Conservation (phyloP, 2,888 invertebrate species). For the Anodontia alba region DNA sequence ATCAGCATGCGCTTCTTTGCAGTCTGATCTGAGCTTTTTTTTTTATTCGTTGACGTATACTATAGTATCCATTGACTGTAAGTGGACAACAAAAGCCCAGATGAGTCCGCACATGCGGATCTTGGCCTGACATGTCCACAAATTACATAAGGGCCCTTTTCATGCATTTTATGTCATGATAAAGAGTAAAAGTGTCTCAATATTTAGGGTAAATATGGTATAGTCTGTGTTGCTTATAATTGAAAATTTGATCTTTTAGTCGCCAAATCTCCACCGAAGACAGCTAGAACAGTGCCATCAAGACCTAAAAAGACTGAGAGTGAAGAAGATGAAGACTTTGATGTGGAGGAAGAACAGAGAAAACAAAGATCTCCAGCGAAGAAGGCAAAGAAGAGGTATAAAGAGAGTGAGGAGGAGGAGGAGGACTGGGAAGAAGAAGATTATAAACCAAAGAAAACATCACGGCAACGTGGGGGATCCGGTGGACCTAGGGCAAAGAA, state of each 20-base stretch:
- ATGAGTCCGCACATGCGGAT: too few species aligned
- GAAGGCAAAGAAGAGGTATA: constrained; percentile 49
- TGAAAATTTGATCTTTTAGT: constrained; percentile 3
- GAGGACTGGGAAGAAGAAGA: constrained; percentile 57
- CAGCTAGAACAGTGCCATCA: constrained; percentile 19
- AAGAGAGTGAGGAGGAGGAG: constrained; percentile 49
- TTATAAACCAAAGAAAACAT: constrained; percentile 34
- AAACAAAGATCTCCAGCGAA: constrained; percentile 8
- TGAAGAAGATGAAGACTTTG: constrained; percentile 64
- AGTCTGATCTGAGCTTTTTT: too few species aligned
- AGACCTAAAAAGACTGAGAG: constrained; percentile 52
- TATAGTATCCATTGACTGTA: too few species aligned
- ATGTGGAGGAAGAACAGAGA: constrained; percentile 47
- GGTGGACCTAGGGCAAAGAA: not conserved
- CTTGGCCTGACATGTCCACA: too few species aligned
- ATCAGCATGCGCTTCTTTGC: too few species aligned
- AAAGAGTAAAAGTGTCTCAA: too few species aligned
- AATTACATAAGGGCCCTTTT: too few species aligned
- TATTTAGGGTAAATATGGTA: too few species aligned
- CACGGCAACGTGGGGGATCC: not conserved
- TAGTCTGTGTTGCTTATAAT: too few species aligned
- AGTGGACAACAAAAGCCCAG: too few species aligned
- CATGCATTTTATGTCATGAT: too few species aligned
- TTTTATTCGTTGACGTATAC: too few species aligned
- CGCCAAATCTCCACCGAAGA: constrained; percentile 45